phyloP scores from a whole-genome alignment of 2,797 vertebrate species.

The Crypturellus tataupa region DNA sequence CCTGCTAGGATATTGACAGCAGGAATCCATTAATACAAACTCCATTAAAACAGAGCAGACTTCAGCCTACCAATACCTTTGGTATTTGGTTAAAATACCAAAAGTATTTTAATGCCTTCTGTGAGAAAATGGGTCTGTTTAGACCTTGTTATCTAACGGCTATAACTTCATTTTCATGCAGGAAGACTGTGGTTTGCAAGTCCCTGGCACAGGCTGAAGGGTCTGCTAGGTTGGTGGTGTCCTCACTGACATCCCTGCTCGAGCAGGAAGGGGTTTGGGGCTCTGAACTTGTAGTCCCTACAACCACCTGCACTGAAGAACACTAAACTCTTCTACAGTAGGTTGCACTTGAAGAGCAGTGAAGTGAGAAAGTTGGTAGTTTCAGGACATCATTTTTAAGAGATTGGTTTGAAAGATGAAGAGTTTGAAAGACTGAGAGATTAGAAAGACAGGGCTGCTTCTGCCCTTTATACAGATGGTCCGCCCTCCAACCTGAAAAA shows the following conservation, averaged over 20 bases:
- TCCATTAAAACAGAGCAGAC: not conserved
- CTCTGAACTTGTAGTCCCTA: not conserved
- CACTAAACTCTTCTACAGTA: not conserved
- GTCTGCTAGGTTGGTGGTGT: not conserved
- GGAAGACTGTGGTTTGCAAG: not conserved
- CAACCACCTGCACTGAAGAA: not conserved
- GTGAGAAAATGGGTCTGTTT: not conserved
- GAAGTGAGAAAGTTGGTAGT: not conserved
- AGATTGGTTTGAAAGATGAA: not conserved
- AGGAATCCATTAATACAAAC: not conserved
- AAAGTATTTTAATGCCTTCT: not conserved
- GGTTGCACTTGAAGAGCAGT: not conserved
- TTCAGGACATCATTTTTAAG: not conserved
- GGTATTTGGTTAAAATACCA: no score
- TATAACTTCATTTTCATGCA: fast-evolving
- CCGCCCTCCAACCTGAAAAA: no score
- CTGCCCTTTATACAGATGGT: constrained; percentile 8
- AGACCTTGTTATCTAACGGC: not conserved
- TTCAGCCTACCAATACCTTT: no score
- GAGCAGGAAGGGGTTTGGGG: not conserved
- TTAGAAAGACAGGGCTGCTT: not conserved
- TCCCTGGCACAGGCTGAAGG: not conserved
- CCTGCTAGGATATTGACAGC: not conserved
- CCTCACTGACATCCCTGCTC: not conserved
- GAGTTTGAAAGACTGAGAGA: no score